A percentile compares a stretch with the other conserved stretches of the same genome.
Evolutionary conservation across 2,888 invertebrate genomes (phyloP).

Genomic region (Meghimatium bilineatum): DNA sequence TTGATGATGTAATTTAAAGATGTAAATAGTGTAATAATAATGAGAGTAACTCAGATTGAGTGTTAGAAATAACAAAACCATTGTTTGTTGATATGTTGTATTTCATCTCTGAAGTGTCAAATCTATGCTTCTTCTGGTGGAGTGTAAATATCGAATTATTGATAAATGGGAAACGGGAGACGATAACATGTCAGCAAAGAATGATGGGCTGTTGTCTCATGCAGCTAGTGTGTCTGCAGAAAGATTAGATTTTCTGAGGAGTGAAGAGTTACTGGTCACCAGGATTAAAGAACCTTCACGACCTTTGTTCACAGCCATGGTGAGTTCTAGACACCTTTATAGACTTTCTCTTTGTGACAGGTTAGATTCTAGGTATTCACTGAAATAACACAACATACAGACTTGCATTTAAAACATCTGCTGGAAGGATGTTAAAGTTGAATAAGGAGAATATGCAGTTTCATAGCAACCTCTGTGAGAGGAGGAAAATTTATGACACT

Average conservation of each 20-base stretch:
- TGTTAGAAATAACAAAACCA: too few relatives aligned
- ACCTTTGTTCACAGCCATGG: not conserved
- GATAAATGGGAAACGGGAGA: conserved; percentile 33
- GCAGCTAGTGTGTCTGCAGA: conserved; percentile 18
- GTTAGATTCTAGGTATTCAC: too few relatives aligned
- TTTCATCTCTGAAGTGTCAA: conserved; percentile 67
- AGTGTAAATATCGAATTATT: conserved; percentile 77
- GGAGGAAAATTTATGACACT: too few relatives aligned
- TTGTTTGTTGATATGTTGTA: not conserved
- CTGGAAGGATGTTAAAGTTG: too few relatives aligned
- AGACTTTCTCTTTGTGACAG: too few relatives aligned
- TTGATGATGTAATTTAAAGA: too few relatives aligned
- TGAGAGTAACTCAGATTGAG: too few relatives aligned
- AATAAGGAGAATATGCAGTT: too few relatives aligned
- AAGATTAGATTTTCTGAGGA: conserved; percentile 52
- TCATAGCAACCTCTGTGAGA: too few relatives aligned
- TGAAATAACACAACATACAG: too few relatives aligned
- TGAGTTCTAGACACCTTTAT: not conserved
- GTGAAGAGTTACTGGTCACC: conserved; percentile 51
- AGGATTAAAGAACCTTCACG: conserved; percentile 50
- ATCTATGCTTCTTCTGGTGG: conserved; percentile 78
- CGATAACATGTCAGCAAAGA: not conserved
- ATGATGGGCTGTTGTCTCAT: conserved; percentile 28
- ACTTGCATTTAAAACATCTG: too few relatives aligned
- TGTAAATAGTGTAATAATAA: too few relatives aligned